These are phyloP conservation scores for Coccyzus lansbergi DNA, from an alignment of 2,797 vertebrate genomes.

Conservation along the genomic window DNA sequence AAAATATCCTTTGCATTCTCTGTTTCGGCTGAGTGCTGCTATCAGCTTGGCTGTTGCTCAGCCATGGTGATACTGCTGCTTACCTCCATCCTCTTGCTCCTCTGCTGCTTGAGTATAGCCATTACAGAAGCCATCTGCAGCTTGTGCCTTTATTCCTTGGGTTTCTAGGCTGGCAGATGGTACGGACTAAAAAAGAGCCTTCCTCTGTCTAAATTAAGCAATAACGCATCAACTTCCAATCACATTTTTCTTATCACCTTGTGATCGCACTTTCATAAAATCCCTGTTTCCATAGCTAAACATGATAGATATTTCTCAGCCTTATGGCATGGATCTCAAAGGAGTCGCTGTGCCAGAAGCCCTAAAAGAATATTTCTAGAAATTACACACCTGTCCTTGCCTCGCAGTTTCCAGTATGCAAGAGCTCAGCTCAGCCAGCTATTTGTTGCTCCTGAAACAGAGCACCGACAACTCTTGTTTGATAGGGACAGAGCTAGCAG, in stretches of 20 bases:
- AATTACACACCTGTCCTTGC: constrained; percentile 38
- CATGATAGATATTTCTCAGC: constrained; percentile 24
- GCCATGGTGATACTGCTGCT: constrained; percentile 9
- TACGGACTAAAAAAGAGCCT: constrained; percentile 37
- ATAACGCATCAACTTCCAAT: constrained; percentile 28
- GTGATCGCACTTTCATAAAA: constrained; percentile 6
- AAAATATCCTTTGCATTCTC: background rate
- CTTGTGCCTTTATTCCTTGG: constrained; percentile 47
- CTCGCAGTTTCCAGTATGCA: background rate
- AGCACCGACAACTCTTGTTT: background rate
- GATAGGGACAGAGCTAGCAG: background rate
- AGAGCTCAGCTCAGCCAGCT: background rate
- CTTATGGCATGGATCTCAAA: constrained; percentile 41
- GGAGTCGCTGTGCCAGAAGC: background rate
- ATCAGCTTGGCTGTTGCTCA: background rate
- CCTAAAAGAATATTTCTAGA: constrained; percentile 11
- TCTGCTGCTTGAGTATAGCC: constrained; percentile 9
- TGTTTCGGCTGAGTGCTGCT: background rate
- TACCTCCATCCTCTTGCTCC: constrained; percentile 11
- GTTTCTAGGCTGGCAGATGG: constrained; percentile 71
- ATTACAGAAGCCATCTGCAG: constrained; percentile 57
- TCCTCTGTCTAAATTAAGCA: constrained; percentile 44
- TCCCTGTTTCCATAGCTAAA: background rate
- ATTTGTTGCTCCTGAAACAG: constrained; percentile 20
- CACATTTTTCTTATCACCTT: constrained; percentile 46